phyloP scores from a whole-genome alignment of 2,113 vertebrate species.

The Phoenicopterus ruber region DNA sequence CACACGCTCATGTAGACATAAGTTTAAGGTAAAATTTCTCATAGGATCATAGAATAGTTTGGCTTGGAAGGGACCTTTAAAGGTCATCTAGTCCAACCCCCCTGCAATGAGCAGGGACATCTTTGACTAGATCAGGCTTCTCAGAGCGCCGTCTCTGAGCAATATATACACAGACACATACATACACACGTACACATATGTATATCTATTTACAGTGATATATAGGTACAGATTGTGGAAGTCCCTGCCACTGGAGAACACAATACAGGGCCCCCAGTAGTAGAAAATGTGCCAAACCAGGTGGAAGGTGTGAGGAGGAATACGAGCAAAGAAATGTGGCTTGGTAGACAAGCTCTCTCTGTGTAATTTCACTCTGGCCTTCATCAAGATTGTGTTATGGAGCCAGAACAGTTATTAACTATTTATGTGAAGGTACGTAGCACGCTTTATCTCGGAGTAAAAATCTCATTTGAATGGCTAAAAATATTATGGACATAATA shows the following conservation, averaged over 20 bases:
- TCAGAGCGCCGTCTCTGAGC: not conserved
- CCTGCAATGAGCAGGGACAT: not conserved
- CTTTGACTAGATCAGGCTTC: not conserved
- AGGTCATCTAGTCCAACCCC: not conserved
- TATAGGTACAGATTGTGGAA: not conserved
- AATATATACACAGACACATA: accelerated
- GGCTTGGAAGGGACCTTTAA: not conserved
- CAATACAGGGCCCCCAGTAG: no score
- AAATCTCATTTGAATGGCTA: not conserved
- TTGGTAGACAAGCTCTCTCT: not conserved
- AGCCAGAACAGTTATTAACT: not conserved
- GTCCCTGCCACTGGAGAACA: not conserved
- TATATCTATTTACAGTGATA: not conserved
- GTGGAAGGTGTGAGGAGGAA: not conserved
- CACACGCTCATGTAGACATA: not conserved
- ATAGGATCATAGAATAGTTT: not conserved
- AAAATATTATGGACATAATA: not conserved
- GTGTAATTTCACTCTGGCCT: not conserved
- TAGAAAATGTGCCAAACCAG: not conserved
- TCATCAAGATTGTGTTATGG: not conserved
- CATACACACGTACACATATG: accelerated
- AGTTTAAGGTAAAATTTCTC: not conserved
- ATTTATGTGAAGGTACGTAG: not conserved
- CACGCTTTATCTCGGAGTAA: not conserved
- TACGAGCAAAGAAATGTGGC: not conserved